Base-by-base conservation (phyloP, 2,888 invertebrate genomes). In the Lasius platythorax region DNA sequence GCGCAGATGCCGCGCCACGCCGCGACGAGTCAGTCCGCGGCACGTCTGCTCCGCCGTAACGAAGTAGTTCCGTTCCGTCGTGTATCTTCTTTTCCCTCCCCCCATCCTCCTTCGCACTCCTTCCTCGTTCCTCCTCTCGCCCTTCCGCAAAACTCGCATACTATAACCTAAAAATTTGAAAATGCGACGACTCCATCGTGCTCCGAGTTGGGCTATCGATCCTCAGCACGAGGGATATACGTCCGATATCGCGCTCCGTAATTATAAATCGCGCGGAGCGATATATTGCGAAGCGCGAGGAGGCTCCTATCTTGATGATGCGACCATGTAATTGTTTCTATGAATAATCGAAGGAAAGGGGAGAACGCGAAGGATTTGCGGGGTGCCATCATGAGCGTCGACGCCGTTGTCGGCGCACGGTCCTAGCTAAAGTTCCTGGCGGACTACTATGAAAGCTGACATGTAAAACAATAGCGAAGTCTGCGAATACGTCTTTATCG, bases 161-260 rank as follows among this genome's bases (percentile, higher is more conserved):
- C n/a, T 68, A 68, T 78, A 78, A 78, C 78, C 78, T 78, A 78
- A 68, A 78, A 78, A 68, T 78, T 68, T 30, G 56, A 68, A 68
- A 56, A 78, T 68, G 4, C 30, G 23, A 23, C 56, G 40, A 78
- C 30, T 67, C 30, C 56, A 30, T n/a, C 28, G 40, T 28, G 18
- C 33, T 64, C 50, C 23, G 53, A 64, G 66, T 50, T 18, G 50
- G 2, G 1, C 23, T 33, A 23, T n/a, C 67, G 40, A 68, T 78
- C 56, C 6, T 30, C 40, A 15, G 56, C 15, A 40, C 64, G 53
- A 53, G 30, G 56, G 9, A 75, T n/a, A 18, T 15, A 33, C 30
- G 33, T 1, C 28, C 18, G 63, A 64, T 64, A 33, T 15, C 50
- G 23, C 46, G n/a, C 68, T 53, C 18, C 30, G 9, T 78, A 78